Percentiles rank a stretch among this genome's conserved stretches.
Evolutionary conservation across 2,113 vertebrate species (phyloP).

Genomic region (Turdus rufiventris): DNA sequence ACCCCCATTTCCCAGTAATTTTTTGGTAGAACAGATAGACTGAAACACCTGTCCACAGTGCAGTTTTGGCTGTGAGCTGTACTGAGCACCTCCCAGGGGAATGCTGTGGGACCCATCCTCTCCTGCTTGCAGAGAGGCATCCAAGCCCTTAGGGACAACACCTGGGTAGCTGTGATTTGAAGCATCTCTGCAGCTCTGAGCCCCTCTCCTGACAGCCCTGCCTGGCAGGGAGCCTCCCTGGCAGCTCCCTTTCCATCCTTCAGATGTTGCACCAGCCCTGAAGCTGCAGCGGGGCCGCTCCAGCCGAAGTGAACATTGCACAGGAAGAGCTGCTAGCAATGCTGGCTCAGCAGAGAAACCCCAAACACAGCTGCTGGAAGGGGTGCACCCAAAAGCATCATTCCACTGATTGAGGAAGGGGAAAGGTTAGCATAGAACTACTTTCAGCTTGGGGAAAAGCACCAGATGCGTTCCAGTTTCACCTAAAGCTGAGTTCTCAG

Average conservation of each 20-base stretch:
- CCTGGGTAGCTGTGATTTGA: background rate
- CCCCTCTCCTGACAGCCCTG: background rate
- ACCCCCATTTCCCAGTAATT: background rate
- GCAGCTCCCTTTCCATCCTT: background rate
- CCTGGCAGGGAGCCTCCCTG: background rate
- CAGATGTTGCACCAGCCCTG: background rate
- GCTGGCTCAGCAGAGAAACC: background rate
- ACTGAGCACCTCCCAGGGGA: background rate
- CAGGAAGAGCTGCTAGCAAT: background rate
- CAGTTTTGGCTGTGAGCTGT: background rate
- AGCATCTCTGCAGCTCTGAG: background rate
- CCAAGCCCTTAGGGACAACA: background rate
- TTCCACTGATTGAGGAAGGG: background rate
- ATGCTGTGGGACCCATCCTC: background rate
- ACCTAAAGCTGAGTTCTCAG: background rate
- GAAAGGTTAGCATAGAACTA: background rate
- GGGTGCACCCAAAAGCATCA: background rate
- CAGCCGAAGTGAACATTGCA: rapidly evolving
- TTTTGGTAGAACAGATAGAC: background rate
- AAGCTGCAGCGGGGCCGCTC: background rate
- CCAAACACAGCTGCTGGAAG: background rate
- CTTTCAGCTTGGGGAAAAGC: background rate
- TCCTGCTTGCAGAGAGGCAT: background rate
- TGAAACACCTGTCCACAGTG: background rate
- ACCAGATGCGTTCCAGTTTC: background rate